Percentiles rank a stretch among this genome's conserved stretches.
phyloP scores from a whole-genome alignment of 2,888 invertebrate species.

The Autographa gamma region DNA sequence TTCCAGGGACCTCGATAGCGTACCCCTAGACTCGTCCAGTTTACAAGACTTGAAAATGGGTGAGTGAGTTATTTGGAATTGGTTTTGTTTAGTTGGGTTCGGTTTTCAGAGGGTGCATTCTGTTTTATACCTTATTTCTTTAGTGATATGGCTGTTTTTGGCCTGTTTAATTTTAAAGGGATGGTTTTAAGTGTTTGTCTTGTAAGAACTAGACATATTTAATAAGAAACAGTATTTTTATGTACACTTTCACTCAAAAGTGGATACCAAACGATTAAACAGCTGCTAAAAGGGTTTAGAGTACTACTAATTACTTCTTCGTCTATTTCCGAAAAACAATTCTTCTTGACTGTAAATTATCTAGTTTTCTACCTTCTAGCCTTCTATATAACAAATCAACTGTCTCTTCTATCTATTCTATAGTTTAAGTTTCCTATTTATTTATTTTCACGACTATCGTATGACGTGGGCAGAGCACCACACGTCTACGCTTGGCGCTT shows the following conservation, averaged over 20 bases:
- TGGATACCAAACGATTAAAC: too few relatives aligned
- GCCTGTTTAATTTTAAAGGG: neutral
- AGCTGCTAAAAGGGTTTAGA: too few relatives aligned
- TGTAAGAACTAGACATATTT: too few relatives aligned
- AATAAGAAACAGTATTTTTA: too few relatives aligned
- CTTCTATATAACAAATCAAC: neutral
- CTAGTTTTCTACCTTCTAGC: neutral
- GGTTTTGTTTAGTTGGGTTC: neutral
- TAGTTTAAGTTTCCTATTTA: constrained; percentile 38
- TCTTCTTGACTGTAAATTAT: neutral
- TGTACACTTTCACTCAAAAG: too few relatives aligned
- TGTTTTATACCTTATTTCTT: neutral
- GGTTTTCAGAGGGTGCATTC: neutral
- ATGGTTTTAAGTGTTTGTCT: neutral
- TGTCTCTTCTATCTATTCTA: constrained; percentile 11
- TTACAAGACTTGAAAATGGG: constrained; percentile 93
- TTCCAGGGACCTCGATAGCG: constrained; percentile 95
- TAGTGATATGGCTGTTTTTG: neutral
- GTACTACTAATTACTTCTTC: too few relatives aligned
- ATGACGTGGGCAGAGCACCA: constrained; percentile 54
- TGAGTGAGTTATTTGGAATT: constrained; percentile 66
- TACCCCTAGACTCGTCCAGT: constrained; percentile 95
- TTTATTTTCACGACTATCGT: constrained; percentile 45
- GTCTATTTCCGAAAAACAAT: too few relatives aligned
- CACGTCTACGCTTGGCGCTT: constrained; percentile 57